phyloP scores from a whole-genome alignment of 1,140 invertebrate genomes.

The Leptoteleia sp. region DNA sequence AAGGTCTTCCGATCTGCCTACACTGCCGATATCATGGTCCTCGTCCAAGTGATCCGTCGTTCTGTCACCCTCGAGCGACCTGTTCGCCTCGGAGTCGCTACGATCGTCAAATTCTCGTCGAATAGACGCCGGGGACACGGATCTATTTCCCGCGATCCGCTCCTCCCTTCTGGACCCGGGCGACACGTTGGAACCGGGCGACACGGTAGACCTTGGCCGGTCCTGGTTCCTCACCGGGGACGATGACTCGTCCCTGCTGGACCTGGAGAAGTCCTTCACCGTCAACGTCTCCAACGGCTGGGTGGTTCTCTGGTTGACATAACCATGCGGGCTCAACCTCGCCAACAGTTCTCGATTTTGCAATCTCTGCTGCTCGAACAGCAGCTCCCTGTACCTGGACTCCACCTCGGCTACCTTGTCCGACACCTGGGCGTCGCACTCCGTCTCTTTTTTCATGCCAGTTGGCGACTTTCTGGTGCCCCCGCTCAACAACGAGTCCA shows the following conservation, averaged over 20 bases:
- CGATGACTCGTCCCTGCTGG: conserved; percentile 72
- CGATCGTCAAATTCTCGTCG: conserved; percentile 75
- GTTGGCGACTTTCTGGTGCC: conserved; percentile 75
- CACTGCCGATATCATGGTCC: conserved; percentile 76
- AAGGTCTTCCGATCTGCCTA: conserved; percentile 77
- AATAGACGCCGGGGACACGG: conserved; percentile 71
- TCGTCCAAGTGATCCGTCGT: conserved; percentile 74
- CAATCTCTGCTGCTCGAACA: conserved; percentile 76
- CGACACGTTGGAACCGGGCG: conserved; percentile 50
- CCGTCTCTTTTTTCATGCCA: conserved; percentile 39
- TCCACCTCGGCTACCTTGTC: conserved; percentile 74
- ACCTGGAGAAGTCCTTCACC: conserved; percentile 76
- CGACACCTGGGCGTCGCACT: conserved; percentile 48
- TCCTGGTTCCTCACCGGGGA: conserved; percentile 74
- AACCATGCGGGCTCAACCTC: conserved; percentile 74
- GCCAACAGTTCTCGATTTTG: conserved; percentile 76
- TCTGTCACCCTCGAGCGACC: conserved; percentile 75
- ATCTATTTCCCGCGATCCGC: conserved; percentile 65
- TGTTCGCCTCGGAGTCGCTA: conserved; percentile 77
- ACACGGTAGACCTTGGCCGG: conserved; percentile 47
- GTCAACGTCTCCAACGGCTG: conserved; percentile 72
- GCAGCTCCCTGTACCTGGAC: conserved; percentile 73
- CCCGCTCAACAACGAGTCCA: conserved; percentile 78
- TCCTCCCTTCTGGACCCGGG: conserved; percentile 69
- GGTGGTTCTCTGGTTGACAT: conserved; percentile 63